Conservation (phyloP, 2,888 invertebrate species). For the Thalpophila matura region DNA sequence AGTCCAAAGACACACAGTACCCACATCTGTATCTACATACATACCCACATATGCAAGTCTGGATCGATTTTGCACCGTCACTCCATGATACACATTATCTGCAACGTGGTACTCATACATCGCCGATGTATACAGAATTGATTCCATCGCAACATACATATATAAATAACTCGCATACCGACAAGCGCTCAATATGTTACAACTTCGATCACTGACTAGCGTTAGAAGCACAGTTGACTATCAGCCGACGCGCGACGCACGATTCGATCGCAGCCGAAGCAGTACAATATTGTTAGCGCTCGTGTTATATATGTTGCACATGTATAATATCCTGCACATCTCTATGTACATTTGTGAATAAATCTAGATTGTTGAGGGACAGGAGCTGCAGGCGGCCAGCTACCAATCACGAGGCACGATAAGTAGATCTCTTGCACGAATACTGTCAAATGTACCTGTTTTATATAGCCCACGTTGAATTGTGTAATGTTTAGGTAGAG, state of each 20-base stretch:
- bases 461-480: slow-evolving; percentile 70
- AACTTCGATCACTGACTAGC: slow-evolving; percentile 80
- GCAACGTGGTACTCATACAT: slow-evolving; percentile 69
- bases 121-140: slow-evolving; percentile 68
- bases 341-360: slow-evolving; percentile 73
- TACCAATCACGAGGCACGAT: slow-evolving; percentile 83
- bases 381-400: slow-evolving; percentile 89
- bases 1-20: slow-evolving; percentile 80
- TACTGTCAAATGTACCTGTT: slow-evolving; percentile 67
- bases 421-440: slow-evolving; percentile 83
- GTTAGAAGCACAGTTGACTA: slow-evolving; percentile 57
- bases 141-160: slow-evolving; percentile 65
- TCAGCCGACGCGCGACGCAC: slow-evolving; percentile 67
- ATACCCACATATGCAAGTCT: slow-evolving; percentile 83
- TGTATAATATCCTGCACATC: slow-evolving; percentile 85
- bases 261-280: slow-evolving; percentile 73
- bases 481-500: slow-evolving; percentile 74
- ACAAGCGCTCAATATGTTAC: slow-evolving; percentile 84
- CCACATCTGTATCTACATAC: slow-evolving; percentile 72
- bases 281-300: slow-evolving; percentile 83
- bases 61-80: slow-evolving; percentile 92
- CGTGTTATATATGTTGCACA: slow-evolving; percentile 78
- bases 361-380: slow-evolving; percentile 74
- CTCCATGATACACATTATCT: slow-evolving; percentile 84
- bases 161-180: slow-evolving; percentile 68